Evolutionary conservation across 1,140 invertebrate genomes (phyloP), one percentile per base, ranked within the genome.

Genomic region (Aleiodes sp.): DNA sequence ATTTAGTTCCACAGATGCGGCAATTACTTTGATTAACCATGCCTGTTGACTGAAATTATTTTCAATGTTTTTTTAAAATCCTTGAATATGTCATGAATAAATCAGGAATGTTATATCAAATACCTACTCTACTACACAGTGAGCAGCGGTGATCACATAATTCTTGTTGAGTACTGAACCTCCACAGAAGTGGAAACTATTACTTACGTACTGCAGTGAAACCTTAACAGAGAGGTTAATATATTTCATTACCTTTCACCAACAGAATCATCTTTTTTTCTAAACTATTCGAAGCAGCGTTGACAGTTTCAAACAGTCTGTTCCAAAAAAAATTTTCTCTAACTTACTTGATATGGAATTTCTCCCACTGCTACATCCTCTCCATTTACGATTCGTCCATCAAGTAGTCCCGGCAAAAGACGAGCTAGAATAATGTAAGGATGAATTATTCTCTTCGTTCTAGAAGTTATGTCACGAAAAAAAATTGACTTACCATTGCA

Each of bases 81-180:
- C n/a, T n/a, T 62, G 12, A 35, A 35, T n/a, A 16, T n/a, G n/a
- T 33, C 19, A 16, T 39, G 19, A 52, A 52, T 2, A 21, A 21
- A 46, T n/a, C n/a, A n/a, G n/a, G n/a, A n/a, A n/a, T n/a, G n/a
- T n/a, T n/a, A n/a, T n/a, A n/a, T n/a, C 12, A 7, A 2, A 62
- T 26, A 52, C 57, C 71, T 70, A 75, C 75, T 39, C 24, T 14
- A 12, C 14, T 7, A 87, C 77, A 65, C 87, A 88, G 66, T 88
- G 87, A 28, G 86, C 87, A 7, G 87, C 87, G 1, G 86, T 88
- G 14, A 88, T 64, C 19, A 88, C 78, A 65, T 86, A 87, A 26
- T 73, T 62, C 46, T 76, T 65, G 60, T 82, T 86, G 71, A 88
- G 80, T 28, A 89, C 78, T 12, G 82, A 81, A 8, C 83, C 87